Percentiles rank a stretch among this genome's conserved stretches.
Conservation (phyloP, 2,113 vertebrate genomes). For the Callopanchax toddi region DNA sequence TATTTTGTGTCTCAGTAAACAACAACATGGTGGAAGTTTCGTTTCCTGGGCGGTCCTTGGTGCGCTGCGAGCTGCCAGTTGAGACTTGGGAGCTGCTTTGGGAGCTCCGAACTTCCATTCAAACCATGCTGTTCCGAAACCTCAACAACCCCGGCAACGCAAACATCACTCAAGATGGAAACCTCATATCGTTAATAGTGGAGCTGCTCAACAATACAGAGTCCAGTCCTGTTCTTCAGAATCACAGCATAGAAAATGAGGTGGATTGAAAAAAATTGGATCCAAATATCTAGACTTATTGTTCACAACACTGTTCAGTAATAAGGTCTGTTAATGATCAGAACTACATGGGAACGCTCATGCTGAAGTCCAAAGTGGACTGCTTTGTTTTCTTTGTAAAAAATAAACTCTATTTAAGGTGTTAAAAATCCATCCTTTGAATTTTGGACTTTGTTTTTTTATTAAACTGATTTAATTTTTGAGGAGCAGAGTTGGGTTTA, state of each 20-base stretch:
- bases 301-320: background rate
- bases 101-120: constrained; percentile 88
- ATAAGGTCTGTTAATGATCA: background rate
- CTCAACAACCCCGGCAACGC: constrained; percentile 76
- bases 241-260: constrained; percentile 46
- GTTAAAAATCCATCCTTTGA: constrained; percentile 20
- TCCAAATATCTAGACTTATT: background rate
- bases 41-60: constrained; percentile 83
- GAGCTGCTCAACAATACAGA: constrained; percentile 86
- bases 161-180: constrained; percentile 77
- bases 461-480: background rate
- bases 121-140: constrained; percentile 89
- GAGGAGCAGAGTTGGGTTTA: constrained; percentile 36
- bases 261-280: constrained; percentile 51
- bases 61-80: constrained; percentile 84
- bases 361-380: background rate
- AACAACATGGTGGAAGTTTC: constrained; percentile 86
- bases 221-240: background rate
- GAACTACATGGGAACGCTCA: no score
- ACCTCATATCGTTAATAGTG: constrained; percentile 87
- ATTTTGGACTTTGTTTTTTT: constrained; percentile 26
- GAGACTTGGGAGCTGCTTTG: constrained; percentile 87
- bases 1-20: constrained; percentile 70
- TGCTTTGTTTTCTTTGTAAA: constrained; percentile 9
- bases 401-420: background rate